Evolutionary conservation across 2,797 vertebrate species (phyloP).

Genomic region (Hemibagrus guttatus): DNA sequence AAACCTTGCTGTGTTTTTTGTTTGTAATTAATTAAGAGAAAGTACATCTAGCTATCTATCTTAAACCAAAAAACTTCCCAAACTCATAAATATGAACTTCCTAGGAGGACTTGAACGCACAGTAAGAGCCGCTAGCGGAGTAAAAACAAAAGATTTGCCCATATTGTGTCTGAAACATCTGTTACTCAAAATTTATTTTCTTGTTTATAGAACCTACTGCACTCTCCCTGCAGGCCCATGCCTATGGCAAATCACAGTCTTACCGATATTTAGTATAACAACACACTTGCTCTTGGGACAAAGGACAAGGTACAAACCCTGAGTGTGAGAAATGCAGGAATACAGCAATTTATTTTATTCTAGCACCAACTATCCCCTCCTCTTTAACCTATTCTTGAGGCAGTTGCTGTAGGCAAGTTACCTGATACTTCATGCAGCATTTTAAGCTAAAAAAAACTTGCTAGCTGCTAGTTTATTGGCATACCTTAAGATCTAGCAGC

Average conservation of each 20-base stretch:
- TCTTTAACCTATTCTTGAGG: not conserved
- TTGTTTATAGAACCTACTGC: constrained; percentile 1
- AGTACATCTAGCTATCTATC: no score
- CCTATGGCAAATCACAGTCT: not conserved
- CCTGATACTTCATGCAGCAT: not conserved
- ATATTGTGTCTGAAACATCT: not conserved
- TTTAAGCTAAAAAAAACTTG: not conserved
- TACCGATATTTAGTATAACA: not conserved
- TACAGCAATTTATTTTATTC: not conserved
- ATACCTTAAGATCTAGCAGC: not conserved
- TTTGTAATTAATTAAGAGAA: no score
- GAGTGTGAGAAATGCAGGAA: not conserved
- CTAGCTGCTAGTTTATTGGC: not conserved
- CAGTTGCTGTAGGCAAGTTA: not conserved
- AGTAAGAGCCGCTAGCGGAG: not conserved
- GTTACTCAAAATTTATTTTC: not conserved
- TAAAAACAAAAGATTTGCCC: not conserved
- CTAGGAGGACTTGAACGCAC: no score
- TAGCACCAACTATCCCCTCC: not conserved
- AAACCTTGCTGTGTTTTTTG: no score
- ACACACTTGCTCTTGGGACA: not conserved
- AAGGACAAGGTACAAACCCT: not conserved
- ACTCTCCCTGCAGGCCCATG: not conserved
- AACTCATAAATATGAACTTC: no score
- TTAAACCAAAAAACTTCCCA: no score